Evolutionary conservation across 2,888 invertebrate genomes (phyloP).

Genomic region (Erebia aethiops): DNA sequence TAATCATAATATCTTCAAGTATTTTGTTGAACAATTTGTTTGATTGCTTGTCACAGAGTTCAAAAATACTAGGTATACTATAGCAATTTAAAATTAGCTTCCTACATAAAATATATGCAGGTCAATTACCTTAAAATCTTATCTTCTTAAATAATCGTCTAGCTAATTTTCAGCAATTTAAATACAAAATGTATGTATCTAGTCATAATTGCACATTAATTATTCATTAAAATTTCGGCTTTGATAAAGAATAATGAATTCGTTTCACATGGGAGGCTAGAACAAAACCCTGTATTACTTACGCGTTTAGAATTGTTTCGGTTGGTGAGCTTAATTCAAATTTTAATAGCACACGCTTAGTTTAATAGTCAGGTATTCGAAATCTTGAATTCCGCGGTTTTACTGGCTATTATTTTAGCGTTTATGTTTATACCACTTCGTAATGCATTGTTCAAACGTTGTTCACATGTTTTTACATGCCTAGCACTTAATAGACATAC

Average conservation of each 20-base stretch:
- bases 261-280: conserved; percentile 41
- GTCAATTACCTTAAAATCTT: conserved; percentile 4
- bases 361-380: conserved; percentile 50
- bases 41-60: background rate
- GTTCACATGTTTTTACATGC: conserved; percentile 28
- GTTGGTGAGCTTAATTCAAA: conserved; percentile 50
- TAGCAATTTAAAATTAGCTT: too few species aligned
- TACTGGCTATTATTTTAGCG: conserved; percentile 57
- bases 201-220: conserved; percentile 31
- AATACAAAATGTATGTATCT: conserved; percentile 27
- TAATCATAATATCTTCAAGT: too few species aligned
- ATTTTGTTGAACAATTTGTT: too few species aligned
- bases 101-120: background rate
- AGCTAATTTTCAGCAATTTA: conserved; percentile 19
- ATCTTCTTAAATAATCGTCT: background rate
- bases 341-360: conserved; percentile 43
- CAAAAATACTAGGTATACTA: too few species aligned
- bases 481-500: too few species aligned
- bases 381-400: conserved; percentile 53
- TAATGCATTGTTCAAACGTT: conserved; percentile 36
- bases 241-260: conserved; percentile 38
- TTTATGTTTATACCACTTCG: conserved; percentile 52
- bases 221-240: conserved; percentile 30
- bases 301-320: conserved; percentile 52
- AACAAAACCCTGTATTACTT: conserved; percentile 42